These are phyloP conservation scores for Fratercula arctica DNA, from an alignment of 2,797 vertebrate species.

Conservation along the genomic window DNA sequence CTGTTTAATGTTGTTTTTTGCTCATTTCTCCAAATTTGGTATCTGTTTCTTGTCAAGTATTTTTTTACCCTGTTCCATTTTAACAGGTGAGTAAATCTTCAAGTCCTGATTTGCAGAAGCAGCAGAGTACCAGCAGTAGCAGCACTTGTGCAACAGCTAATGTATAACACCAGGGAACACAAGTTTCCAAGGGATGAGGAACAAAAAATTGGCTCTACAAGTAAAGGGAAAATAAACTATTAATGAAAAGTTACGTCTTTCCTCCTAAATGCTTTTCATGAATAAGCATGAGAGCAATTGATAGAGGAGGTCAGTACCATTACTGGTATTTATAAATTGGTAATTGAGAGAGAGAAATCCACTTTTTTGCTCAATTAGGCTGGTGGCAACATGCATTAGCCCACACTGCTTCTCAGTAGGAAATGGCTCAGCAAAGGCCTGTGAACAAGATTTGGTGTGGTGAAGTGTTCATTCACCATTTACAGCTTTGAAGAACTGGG, in stretches of 20 bases:
- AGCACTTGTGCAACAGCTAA: not conserved
- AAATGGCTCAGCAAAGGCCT: not conserved
- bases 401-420: not conserved
- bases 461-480: not conserved
- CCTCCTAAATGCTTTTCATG: not conserved
- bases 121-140: not conserved
- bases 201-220: not conserved
- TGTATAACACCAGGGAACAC: not conserved
- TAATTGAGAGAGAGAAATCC: not conserved
- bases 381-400: not conserved
- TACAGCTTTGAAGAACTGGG: not conserved
- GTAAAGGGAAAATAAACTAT: not conserved
- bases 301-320: not conserved
- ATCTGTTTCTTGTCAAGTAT: not conserved
- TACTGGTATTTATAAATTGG: not conserved
- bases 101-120: not conserved
- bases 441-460: not conserved
- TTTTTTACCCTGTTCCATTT: not conserved
- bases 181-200: not conserved
- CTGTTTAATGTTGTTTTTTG: not conserved
- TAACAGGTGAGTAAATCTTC: not conserved
- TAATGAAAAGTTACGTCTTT: not conserved
- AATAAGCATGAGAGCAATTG: not conserved
- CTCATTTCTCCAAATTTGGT: not conserved
- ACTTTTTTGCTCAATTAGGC: not conserved